Base-by-base conservation (phyloP, 1,140 invertebrate genomes). In the Armadillidium nasatum region DNA sequence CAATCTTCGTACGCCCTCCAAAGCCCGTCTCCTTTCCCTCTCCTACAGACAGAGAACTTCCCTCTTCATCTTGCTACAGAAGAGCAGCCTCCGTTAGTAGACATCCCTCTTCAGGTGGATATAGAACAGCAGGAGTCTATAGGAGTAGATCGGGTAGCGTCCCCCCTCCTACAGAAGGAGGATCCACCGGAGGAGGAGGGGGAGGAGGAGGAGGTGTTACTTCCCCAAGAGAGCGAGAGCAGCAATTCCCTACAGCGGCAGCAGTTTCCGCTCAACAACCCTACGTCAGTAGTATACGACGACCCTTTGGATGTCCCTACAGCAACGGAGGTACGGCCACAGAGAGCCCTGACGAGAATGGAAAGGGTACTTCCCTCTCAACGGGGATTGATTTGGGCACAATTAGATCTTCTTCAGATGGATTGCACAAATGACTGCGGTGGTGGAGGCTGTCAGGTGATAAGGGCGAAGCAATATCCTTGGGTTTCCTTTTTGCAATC, bases 361-460 rank as follows among this genome's bases (percentile, higher is more conserved):
- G 11, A 1, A 60, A 19, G 50, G 33, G 33, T 33, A 6, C 33
- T 33, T 33, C 33, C 33, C 33, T 60, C 50, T 13, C 50, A 60
- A 19, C 50, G 50, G 50, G 50, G 50, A 13, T 19, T 60, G 50
- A 60, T 60, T 7, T 60, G 50, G 50, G 50, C 19, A 19, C 50
- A 60, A 19, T 60, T 60, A 60, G 50, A 60, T 60, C 50, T 60
- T 19, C 50, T 60, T 60, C 50, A 60, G 50, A 60, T 60, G 50
- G 50, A 60, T 19, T 60, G 50, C 50, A 19, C 50, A 15, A 60
- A 13, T 60, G 50, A 60, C 50, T 60, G 50, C 19, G 50, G 50
- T 60, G 50, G 50, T 15, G 33, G 33, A 33, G 50, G 50, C 50
- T 60, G 50, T 19, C 50, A 60, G 50, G 50, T 60, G 50, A 60